These are phyloP conservation scores for Arenaria interpres DNA, from an alignment of 2,113 vertebrate genomes.

Conservation along the genomic window DNA sequence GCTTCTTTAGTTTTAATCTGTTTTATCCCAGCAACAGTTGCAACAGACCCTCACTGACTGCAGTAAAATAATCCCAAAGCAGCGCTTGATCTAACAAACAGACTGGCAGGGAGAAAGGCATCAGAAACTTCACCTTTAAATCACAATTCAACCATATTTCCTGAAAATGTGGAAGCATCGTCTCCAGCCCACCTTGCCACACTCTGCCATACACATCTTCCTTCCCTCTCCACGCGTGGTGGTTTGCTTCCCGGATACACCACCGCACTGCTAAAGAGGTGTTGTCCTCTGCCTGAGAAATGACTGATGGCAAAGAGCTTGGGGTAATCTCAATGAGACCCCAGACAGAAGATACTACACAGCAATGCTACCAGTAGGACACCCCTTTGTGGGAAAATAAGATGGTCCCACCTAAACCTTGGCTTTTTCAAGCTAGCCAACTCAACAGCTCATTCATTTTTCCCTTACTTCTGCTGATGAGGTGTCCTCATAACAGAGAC, in stretches of 20 bases:
- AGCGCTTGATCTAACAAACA: background rate
- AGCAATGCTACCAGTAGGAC: background rate
- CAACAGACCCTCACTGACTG: background rate
- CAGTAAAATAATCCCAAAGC: background rate
- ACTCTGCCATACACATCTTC: background rate
- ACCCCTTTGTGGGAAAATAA: background rate
- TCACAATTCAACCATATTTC: background rate
- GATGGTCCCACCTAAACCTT: background rate
- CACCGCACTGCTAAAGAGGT: background rate
- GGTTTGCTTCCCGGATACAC: background rate
- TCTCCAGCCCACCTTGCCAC: background rate
- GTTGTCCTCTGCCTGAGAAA: background rate
- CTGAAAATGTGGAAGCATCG: background rate
- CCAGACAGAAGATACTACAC: background rate
- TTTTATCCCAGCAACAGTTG: background rate
- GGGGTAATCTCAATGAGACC: background rate
- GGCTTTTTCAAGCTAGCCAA: background rate
- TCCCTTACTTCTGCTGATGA: background rate
- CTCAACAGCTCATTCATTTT: background rate
- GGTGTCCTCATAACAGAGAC: background rate
- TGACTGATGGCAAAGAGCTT: background rate
- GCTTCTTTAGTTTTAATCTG: background rate
- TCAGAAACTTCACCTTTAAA: background rate
- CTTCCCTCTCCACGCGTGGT: fast-evolving
- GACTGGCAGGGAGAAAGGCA: background rate